Conservation (phyloP, 2,888 invertebrate genomes). For the Epinotia nisella region DNA sequence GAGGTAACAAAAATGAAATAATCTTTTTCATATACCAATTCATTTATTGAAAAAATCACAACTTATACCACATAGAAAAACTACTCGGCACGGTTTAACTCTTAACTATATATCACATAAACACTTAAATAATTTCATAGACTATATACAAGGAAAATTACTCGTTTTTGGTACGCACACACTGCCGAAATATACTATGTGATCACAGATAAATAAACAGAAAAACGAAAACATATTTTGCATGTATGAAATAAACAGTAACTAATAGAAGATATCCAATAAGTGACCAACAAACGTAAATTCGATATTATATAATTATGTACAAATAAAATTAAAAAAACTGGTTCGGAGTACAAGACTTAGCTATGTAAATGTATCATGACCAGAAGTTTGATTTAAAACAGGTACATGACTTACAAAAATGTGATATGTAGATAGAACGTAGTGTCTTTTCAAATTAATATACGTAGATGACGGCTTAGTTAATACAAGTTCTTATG, state of each 20-base stretch:
- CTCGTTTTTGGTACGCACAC: conserved; percentile 71
- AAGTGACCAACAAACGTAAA: conserved; percentile 40
- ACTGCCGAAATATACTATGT: conserved; percentile 66
- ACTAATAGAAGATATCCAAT: conserved; percentile 45
- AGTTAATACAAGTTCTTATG: conserved; percentile 25
- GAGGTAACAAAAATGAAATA: conserved; percentile 44
- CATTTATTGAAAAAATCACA: conserved; percentile 83
- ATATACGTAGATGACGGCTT: conserved; percentile 23
- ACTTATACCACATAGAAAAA: conserved; percentile 85
- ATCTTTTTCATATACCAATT: conserved; percentile 69
- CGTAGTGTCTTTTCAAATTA: conserved; percentile 45
- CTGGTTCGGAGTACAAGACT: conserved; percentile 47
- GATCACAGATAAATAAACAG: conserved; percentile 59
- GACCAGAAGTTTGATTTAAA: conserved; percentile 33
- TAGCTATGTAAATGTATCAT: conserved; percentile 16
- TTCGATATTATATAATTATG: conserved; percentile 19
- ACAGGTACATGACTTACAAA: conserved; percentile 52
- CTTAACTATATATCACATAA: conserved; percentile 84
- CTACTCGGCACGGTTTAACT: conserved; percentile 85
- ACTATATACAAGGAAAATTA: conserved; percentile 76
- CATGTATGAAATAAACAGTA: conserved; percentile 46
- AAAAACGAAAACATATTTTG: conserved; percentile 55
- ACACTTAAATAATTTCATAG: conserved; percentile 81
- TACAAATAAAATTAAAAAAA: conserved; percentile 48
- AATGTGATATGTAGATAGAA: conserved; percentile 55